These are phyloP conservation scores for Gibbula magus DNA, from an alignment of 2,888 invertebrate genomes.

Conservation along the genomic window DNA sequence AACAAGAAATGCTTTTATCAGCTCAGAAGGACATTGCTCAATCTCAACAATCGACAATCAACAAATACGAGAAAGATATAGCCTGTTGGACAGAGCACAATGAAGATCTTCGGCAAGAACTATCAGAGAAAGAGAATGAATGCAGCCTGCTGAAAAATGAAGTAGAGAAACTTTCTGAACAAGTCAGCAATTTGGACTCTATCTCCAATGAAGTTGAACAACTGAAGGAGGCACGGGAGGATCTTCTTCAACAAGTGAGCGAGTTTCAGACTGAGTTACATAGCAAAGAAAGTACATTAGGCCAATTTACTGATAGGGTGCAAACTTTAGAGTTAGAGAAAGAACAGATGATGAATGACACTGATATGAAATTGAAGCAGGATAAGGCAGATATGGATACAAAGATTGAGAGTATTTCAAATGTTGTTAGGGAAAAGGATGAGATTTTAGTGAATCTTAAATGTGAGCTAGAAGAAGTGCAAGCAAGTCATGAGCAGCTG, in stretches of 20 bases:
- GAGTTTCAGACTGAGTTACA: neutral
- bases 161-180: no score
- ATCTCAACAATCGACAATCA: neutral
- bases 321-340: neutral
- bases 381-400: neutral
- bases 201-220: constrained; percentile 30
- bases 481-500: neutral
- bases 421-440: neutral
- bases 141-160: no score
- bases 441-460: neutral
- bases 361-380: neutral
- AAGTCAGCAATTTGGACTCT: no score
- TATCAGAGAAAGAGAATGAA: no score
- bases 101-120: neutral
- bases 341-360: neutral
- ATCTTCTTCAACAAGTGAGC: neutral
- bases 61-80: neutral
- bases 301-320: neutral
- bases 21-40: constrained; percentile 15
- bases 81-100: neutral
- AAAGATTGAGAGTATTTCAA: neutral
- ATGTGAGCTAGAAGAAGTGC: neutral
- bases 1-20: neutral
- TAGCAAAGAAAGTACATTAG: neutral
- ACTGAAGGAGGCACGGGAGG: neutral